Conservation (phyloP, 2,888 invertebrate species). For the Carterocephalus palaemon region DNA sequence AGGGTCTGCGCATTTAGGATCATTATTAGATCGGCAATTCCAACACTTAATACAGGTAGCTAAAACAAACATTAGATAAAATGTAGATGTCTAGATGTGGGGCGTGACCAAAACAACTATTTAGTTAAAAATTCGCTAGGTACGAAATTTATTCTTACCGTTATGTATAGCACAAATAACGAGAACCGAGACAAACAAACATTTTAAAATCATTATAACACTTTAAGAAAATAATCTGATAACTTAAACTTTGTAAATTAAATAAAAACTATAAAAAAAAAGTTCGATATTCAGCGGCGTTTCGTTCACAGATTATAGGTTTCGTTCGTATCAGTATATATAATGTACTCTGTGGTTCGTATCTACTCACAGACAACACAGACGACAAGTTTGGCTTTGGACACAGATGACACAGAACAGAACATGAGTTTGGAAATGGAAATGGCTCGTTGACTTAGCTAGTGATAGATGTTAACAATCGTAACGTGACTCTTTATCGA, state of each 20-base stretch:
- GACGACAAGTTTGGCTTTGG: too few relatives aligned
- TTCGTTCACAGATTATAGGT: too few relatives aligned
- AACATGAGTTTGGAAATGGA: too few relatives aligned
- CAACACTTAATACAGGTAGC: slow-evolving; percentile 89
- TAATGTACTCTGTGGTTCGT: too few relatives aligned
- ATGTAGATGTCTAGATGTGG: slow-evolving; percentile 35
- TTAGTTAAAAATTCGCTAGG: not conserved
- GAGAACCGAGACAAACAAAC: not conserved
- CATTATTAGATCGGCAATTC: slow-evolving; percentile 92
- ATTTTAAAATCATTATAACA: not conserved
- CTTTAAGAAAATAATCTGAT: not conserved
- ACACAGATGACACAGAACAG: too few relatives aligned
- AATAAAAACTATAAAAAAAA: not conserved
- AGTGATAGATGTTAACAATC: too few relatives aligned
- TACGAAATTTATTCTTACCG: slow-evolving; percentile 1
- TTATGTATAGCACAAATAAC: slow-evolving; percentile 3
- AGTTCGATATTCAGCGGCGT: too few relatives aligned
- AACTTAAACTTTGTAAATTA: not conserved
- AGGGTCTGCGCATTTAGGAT: slow-evolving; percentile 94
- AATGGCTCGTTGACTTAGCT: too few relatives aligned
- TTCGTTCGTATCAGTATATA: too few relatives aligned
- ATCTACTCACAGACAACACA: too few relatives aligned
- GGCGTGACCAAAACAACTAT: slow-evolving; percentile 48
- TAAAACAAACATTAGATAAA: slow-evolving; percentile 42
- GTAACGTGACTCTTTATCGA: too few relatives aligned